A percentile compares a stretch with the other conserved stretches of the same genome.
phyloP scores from a whole-genome alignment of 2,888 invertebrate genomes.

The Brachypalpus laphriformis region DNA sequence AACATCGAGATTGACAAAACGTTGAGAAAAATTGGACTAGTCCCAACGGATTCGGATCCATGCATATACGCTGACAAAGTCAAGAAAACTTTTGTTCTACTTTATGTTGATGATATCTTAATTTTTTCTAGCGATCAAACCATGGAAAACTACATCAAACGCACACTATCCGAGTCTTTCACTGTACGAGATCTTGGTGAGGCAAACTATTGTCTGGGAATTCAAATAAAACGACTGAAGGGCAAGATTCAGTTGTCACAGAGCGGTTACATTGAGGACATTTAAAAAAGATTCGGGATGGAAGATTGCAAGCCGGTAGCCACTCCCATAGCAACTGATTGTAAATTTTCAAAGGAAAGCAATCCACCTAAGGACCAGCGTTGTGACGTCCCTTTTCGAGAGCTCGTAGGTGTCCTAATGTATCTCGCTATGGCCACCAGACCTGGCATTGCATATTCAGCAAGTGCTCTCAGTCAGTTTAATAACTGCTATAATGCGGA shows the following conservation, averaged over 20 bases:
- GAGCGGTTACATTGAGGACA: slow-evolving; percentile 62
- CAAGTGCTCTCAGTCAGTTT: slow-evolving; percentile 37
- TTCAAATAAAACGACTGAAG: slow-evolving; percentile 41
- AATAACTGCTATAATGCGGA: slow-evolving; percentile 13
- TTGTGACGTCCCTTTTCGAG: slow-evolving; percentile 4
- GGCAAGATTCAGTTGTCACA: slow-evolving; percentile 53
- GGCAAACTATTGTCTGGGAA: slow-evolving; percentile 56
- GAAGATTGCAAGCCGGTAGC: slow-evolving; percentile 56
- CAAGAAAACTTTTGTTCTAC: slow-evolving; percentile 20
- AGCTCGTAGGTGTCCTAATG: slow-evolving; percentile 2
- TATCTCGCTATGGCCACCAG: slow-evolving; percentile 15
- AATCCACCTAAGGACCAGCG: slow-evolving; percentile 9
- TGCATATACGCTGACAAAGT: slow-evolving; percentile 61
- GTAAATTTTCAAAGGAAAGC: slow-evolving; percentile 14
- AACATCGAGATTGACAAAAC: slow-evolving; percentile 70
- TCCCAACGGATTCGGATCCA: slow-evolving; percentile 62
- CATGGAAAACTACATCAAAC: background rate
- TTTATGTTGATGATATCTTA: slow-evolving; percentile 27
- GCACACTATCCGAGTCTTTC: slow-evolving; percentile 17
- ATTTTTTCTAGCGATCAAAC: background rate
- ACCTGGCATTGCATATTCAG: slow-evolving; percentile 13
- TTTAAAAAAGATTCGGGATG: slow-evolving; percentile 67
- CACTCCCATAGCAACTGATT: slow-evolving; percentile 54
- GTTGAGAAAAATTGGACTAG: slow-evolving; percentile 63
- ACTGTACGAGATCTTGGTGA: slow-evolving; percentile 60